Conservation (phyloP, 23 tunicate species). For the Clavelina lepadiformis region DNA sequence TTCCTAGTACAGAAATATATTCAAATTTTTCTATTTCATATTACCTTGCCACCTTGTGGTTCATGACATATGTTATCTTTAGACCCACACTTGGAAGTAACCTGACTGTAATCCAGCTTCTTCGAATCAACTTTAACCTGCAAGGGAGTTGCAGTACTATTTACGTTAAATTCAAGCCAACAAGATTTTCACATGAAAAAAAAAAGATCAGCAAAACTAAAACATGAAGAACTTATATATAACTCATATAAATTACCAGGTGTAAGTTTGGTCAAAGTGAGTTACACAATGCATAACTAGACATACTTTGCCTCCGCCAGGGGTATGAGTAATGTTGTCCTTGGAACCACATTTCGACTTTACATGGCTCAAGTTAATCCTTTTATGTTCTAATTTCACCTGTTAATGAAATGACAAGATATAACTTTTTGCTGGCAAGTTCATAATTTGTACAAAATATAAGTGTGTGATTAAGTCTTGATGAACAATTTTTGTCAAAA, state of each 20-base stretch:
- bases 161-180: not conserved
- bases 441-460: not conserved
- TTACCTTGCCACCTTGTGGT: slow-evolving; percentile 35
- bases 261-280: too few relatives aligned
- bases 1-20: too few relatives aligned
- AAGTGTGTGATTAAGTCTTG: too few relatives aligned
- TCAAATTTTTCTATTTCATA: not conserved
- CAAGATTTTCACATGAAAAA: slow-evolving; percentile 4
- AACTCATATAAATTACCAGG: too few relatives aligned
- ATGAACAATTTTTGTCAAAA: too few relatives aligned
- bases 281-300: too few relatives aligned
- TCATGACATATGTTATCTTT: slow-evolving; percentile 30
- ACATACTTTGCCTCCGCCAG: slow-evolving; percentile 77
- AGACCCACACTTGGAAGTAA: slow-evolving; percentile 25
- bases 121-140: slow-evolving; percentile 50
- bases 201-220: too few relatives aligned
- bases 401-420: slow-evolving; percentile 8
- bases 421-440: not conserved
- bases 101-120: slow-evolving; percentile 28
- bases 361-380: slow-evolving; percentile 53
- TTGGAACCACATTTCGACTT: slow-evolving; percentile 78
- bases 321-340: slow-evolving; percentile 64
- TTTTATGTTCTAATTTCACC: slow-evolving; percentile 54
- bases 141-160: not conserved
- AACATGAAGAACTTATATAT: too few relatives aligned